Evolutionary conservation across 2,888 invertebrate genomes (phyloP).

Genomic region (Phrixothrix hirtus): DNA sequence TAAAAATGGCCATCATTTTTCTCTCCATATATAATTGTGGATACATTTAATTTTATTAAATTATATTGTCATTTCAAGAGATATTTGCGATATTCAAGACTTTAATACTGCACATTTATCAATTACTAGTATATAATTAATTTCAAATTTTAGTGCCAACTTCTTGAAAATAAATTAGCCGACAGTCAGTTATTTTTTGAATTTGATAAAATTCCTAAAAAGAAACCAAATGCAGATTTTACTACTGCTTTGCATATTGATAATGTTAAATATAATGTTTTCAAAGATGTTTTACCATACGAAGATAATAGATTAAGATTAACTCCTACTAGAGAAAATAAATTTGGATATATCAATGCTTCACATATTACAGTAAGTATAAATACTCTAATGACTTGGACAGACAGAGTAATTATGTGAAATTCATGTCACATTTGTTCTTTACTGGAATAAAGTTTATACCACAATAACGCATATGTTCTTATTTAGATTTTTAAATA

Average conservation of each 20-base stretch:
- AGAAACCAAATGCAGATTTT: slow-evolving; percentile 71
- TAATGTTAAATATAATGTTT: slow-evolving; percentile 61
- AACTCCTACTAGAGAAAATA: slow-evolving; percentile 80
- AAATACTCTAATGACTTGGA: no score
- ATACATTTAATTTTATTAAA: no score
- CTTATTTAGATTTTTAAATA: no score
- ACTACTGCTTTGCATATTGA: slow-evolving; percentile 74
- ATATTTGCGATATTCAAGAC: no score
- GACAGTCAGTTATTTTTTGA: slow-evolving; percentile 79
- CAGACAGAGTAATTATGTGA: no score
- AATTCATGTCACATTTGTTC: no score
- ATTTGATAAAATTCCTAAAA: slow-evolving; percentile 82
- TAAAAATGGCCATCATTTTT: no score
- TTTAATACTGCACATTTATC: no score
- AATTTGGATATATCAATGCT: slow-evolving; percentile 89
- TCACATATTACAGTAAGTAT: slow-evolving; percentile 79
- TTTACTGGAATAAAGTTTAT: no score
- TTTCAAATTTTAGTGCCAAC: slow-evolving; percentile 60
- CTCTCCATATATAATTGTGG: no score
- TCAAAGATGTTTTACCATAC: slow-evolving; percentile 81
- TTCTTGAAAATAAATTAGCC: slow-evolving; percentile 68
- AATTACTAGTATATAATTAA: neutral
- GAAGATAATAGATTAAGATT: slow-evolving; percentile 86
- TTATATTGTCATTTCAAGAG: no score
- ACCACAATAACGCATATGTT: no score